Conservation (phyloP, 2,113 vertebrate species). For the Ailurus styani region DNA sequence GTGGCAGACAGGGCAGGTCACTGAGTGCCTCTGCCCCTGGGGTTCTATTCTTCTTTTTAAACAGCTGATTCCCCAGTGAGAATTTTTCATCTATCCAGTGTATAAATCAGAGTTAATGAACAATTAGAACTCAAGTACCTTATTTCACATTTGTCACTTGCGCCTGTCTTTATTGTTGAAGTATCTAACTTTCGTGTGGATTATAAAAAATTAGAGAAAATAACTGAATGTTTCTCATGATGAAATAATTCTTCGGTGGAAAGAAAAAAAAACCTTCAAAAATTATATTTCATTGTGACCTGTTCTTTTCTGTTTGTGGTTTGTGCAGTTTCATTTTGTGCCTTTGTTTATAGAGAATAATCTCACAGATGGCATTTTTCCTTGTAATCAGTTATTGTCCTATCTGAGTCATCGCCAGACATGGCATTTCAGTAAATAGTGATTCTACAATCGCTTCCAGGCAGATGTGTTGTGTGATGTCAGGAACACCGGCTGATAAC, state of each 20-base stretch:
- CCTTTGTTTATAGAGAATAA: conserved; percentile 35
- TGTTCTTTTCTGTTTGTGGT: neutral
- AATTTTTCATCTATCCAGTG: neutral
- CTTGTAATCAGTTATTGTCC: conserved; percentile 32
- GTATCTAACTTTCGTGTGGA: neutral
- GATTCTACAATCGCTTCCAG: conserved; percentile 1
- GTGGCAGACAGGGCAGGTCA: neutral
- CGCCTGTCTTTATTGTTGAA: neutral
- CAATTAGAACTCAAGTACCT: neutral
- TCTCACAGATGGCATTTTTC: conserved; percentile 34
- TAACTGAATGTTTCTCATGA: neutral
- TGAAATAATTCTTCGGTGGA: neutral
- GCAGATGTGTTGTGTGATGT: conserved; percentile 14
- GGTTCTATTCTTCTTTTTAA: neutral
- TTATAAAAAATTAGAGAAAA: neutral
- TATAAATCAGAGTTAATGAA: neutral
- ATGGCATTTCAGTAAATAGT: conserved; percentile 12
- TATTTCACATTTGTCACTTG: neutral
- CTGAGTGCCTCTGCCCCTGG: neutral
- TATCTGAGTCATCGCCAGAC: conserved; percentile 30
- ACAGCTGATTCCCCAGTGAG: neutral
- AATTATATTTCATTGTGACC: neutral
- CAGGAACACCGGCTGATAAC: neutral
- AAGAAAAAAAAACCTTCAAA: neutral
- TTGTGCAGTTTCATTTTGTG: conserved; percentile 36